Percentiles rank a stretch among this genome's conserved stretches.
phyloP scores from a whole-genome alignment of 2,888 invertebrate species.

The Athrips mouffetella region DNA sequence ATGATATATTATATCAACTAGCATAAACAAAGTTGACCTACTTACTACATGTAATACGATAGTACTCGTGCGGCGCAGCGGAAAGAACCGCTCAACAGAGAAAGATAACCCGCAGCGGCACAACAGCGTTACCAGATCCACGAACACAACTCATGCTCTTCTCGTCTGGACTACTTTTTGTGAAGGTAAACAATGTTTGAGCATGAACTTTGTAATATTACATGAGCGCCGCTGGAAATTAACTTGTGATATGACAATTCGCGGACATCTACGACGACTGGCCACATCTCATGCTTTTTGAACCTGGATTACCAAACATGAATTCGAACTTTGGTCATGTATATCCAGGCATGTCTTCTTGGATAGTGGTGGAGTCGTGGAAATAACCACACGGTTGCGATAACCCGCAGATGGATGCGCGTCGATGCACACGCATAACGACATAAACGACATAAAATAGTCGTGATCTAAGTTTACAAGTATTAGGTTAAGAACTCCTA shows the following conservation, averaged over 20 bases:
- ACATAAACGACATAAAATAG: too few relatives aligned
- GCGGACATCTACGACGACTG: too few relatives aligned
- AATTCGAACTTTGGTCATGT: background rate
- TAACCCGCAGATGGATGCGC: conserved; percentile 23
- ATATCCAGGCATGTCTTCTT: background rate
- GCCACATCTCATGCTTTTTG: too few relatives aligned
- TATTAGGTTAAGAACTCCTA: too few relatives aligned
- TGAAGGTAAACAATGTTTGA: too few relatives aligned
- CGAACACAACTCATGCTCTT: background rate
- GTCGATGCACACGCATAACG: background rate
- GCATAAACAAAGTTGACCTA: background rate
- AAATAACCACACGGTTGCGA: conserved; percentile 26
- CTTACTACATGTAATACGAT: background rate
- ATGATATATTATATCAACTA: too few relatives aligned
- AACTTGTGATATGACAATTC: too few relatives aligned
- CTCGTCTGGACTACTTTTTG: too few relatives aligned
- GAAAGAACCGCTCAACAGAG: background rate
- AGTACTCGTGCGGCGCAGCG: background rate
- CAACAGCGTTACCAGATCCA: background rate
- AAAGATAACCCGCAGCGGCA: background rate
- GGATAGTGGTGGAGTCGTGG: conserved; percentile 23
- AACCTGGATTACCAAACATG: too few relatives aligned
- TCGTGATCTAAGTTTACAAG: too few relatives aligned
- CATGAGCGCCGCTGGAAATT: too few relatives aligned
- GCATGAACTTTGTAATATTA: too few relatives aligned